A percentile compares a stretch with the other conserved stretches of the same genome.
phyloP scores from a whole-genome alignment of 2,888 invertebrate species.

The Loripinus fragilis region DNA sequence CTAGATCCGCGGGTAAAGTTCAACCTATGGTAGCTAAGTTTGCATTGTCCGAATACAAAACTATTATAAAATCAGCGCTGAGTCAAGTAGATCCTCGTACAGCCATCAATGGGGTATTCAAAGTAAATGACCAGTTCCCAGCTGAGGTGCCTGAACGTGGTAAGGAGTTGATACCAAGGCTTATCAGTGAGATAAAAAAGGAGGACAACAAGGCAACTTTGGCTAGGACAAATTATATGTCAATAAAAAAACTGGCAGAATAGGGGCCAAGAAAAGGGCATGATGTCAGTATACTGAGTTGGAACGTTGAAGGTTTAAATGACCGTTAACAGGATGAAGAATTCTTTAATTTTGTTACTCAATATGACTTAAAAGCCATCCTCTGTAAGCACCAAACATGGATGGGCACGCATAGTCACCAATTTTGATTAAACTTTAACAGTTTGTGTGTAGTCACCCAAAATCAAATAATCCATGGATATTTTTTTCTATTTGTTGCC shows the following conservation, averaged over 20 bases:
- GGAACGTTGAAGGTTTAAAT: constrained; percentile 29
- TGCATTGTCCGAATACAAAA: background rate
- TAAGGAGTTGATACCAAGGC: background rate
- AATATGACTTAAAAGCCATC: constrained; percentile 29
- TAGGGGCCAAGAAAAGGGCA: constrained; percentile 17
- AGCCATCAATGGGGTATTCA: background rate
- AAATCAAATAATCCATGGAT: too few relatives aligned
- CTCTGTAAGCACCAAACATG: too few relatives aligned
- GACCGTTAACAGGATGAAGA: constrained; percentile 24
- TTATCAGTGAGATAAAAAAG: background rate
- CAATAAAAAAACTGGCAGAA: background rate
- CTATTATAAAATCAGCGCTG: background rate
- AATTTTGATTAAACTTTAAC: too few relatives aligned
- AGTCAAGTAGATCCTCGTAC: background rate
- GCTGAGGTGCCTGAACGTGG: background rate
- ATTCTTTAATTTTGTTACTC: constrained; percentile 21
- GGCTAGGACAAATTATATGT: background rate
- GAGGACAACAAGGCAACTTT: background rate
- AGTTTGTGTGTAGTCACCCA: too few relatives aligned
- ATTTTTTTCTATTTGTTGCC: too few relatives aligned
- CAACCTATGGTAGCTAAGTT: constrained; percentile 16
- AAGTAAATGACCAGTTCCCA: background rate
- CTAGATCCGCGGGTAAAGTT: constrained; percentile 4
- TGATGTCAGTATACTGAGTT: constrained; percentile 11
- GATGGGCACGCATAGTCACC: too few relatives aligned